Evolutionary conservation across 2,888 invertebrate species (phyloP).

Genomic region (Protonemura montana): DNA sequence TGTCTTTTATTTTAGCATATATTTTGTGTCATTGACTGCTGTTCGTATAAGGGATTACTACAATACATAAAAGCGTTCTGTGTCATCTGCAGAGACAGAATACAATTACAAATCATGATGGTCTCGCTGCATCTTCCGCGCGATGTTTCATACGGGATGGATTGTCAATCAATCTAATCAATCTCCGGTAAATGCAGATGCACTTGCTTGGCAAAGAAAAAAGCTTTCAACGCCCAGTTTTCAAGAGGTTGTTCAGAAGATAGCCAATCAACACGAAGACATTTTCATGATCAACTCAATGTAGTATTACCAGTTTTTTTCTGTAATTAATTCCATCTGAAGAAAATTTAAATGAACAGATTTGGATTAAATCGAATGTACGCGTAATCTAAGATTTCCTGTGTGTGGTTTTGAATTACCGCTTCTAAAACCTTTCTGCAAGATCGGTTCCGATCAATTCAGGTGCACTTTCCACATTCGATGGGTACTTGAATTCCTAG

Average conservation of each 20-base stretch:
- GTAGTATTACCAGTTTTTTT: constrained; percentile 13
- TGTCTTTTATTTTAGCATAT: constrained; percentile 62
- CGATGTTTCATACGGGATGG: not conserved
- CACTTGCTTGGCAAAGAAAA: not conserved
- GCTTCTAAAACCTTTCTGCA: constrained; percentile 20
- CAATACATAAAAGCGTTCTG: not conserved
- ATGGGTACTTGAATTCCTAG: not conserved
- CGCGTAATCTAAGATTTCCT: constrained; percentile 36
- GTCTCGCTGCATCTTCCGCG: not conserved
- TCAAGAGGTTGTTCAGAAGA: not conserved
- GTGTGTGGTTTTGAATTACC: constrained; percentile 21
- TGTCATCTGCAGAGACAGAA: not conserved
- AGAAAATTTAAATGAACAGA: constrained; percentile 9
- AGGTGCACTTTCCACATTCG: not conserved
- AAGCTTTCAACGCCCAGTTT: constrained; percentile 16
- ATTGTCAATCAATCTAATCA: not conserved
- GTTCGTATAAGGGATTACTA: constrained; percentile 29
- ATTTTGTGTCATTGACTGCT: constrained; percentile 55
- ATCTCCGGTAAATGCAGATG: not conserved
- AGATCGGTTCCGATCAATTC: constrained; percentile 24
- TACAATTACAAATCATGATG: constrained; percentile 15
- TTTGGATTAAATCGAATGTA: constrained; percentile 17
- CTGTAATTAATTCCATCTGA: constrained; percentile 23
- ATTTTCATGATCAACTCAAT: not conserved
- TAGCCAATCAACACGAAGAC: constrained; percentile 12